Percentiles rank a stretch among this genome's conserved stretches.
Conservation (phyloP, 2,888 invertebrate species). For the Drosophila percnosoma region DNA sequence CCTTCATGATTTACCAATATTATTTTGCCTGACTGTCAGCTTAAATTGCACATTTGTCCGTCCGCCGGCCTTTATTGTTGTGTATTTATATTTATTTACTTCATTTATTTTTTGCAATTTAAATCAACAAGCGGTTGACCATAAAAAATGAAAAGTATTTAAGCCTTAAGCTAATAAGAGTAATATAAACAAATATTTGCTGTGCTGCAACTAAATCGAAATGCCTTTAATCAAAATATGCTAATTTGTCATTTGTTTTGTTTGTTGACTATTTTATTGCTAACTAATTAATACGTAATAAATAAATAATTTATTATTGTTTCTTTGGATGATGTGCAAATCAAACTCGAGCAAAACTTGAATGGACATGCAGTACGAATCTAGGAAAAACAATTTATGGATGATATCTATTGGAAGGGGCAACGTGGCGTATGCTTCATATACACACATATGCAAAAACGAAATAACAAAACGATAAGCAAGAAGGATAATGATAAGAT, state of each 20-base stretch:
- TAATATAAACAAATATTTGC: constrained; percentile 50
- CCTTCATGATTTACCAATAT: constrained; percentile 49
- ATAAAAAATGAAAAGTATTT: constrained; percentile 16
- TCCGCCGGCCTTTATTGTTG: background rate
- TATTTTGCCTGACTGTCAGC: constrained; percentile 13
- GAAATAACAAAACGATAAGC: background rate
- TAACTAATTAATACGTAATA: constrained; percentile 7
- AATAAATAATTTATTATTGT: background rate
- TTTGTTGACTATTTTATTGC: constrained; percentile 5
- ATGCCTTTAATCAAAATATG: constrained; percentile 26
- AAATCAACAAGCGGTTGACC: background rate
- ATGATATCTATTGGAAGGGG: constrained; percentile 1
- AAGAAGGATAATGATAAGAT: constrained; percentile 26
- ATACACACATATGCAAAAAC: constrained; percentile 38
- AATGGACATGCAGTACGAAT: constrained; percentile 39
- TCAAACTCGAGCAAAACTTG: constrained; percentile 30
- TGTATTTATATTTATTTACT: background rate
- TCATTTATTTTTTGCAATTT: background rate
- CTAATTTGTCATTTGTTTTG: background rate
- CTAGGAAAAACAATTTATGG: constrained; percentile 13
- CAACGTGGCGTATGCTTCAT: constrained; percentile 53
- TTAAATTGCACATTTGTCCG: background rate
- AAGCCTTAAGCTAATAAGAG: constrained; percentile 18
- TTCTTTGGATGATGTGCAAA: constrained; percentile 27
- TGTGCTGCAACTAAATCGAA: constrained; percentile 20